Percentiles rank a stretch among this genome's conserved stretches.
Evolutionary conservation across 2,797 vertebrate genomes (phyloP).

Genomic region (Pelobates cultripes): DNA sequence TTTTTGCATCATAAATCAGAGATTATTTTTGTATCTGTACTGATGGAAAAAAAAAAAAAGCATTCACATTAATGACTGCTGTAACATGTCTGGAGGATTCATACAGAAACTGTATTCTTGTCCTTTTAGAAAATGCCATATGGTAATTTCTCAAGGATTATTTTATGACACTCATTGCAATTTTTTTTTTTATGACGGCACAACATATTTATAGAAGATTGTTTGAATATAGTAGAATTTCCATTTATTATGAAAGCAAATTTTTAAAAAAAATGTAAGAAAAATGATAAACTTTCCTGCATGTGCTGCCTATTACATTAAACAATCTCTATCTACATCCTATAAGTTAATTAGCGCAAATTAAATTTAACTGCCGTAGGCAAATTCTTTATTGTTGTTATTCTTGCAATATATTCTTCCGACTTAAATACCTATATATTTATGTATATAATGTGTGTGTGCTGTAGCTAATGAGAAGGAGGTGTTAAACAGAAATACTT

Average conservation of each 20-base stretch:
- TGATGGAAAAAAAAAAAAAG: not conserved
- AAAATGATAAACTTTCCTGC: not conserved
- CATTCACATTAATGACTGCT: slow-evolving; percentile 7
- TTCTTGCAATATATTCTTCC: no score
- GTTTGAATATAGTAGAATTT: slow-evolving; percentile 9
- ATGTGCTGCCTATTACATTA: not conserved
- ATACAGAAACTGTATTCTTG: not conserved
- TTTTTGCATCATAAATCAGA: not conserved
- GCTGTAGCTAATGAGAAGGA: no score
- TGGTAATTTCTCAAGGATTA: slow-evolving; percentile 2
- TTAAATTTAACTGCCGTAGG: no score
- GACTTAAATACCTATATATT: no score
- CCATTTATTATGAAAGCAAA: not conserved
- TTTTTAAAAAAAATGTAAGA: not conserved
- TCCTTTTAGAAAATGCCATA: not conserved
- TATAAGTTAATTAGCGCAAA: no score
- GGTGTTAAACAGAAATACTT: no score
- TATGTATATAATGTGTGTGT: no score
- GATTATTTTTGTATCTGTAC: not conserved
- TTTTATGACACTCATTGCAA: not conserved
- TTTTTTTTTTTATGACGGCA: not conserved
- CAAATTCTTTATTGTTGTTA: no score
- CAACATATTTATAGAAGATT: slow-evolving; percentile 10
- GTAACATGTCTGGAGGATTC: not conserved
- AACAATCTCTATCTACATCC: no score